Evolutionary conservation across 2,888 invertebrate species (phyloP), one percentile per base, ranked within the genome.

Genomic region (Drepanosiphum platanoidis): DNA sequence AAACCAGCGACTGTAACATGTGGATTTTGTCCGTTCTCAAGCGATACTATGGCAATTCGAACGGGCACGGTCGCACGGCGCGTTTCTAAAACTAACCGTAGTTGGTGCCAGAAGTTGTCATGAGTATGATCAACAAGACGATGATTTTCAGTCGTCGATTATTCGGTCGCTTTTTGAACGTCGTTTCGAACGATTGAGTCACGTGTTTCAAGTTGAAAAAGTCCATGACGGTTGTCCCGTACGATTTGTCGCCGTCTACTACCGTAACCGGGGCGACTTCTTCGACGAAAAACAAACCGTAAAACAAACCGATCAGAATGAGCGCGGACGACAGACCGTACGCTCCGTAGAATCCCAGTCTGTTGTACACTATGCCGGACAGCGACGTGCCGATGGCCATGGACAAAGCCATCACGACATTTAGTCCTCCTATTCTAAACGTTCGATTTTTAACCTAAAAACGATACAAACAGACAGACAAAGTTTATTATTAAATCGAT

Each of bases 301-400:
- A 95, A 86, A 93, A 90, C 88, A 96, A 93, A 86, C 94, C 93
- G 87, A 95, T 89, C 46, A 95, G 90, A 89, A 95, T 95, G 88
- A 95, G 91, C 4, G 92, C 91, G 0, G 95, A 94, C 88, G 95
- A 94, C 86, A 95, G 92, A 8, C 94, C 92, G 89, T 95, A 96
- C 22, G 95, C 94, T 66, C 96, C 95, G 88, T 95, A 96, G 89
- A 95, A 93, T 11, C 88, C 88, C 64, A 88, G 87, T 80, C 87
- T 83, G 64, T 87, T 88, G 86, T 88, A 88, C 87, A 97, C 90
- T 82, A 96, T 92, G 1, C 97, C 97, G 89, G 96, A 96, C 4
- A 96, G 91, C 8, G 96, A 95, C 88, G 96, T 94, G 27, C 97
- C 97, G 15, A 97, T 92, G 0, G 96, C 96, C 86, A 96, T 94